Conservation (phyloP, 2,888 invertebrate genomes). For the Copidosoma aretas region DNA sequence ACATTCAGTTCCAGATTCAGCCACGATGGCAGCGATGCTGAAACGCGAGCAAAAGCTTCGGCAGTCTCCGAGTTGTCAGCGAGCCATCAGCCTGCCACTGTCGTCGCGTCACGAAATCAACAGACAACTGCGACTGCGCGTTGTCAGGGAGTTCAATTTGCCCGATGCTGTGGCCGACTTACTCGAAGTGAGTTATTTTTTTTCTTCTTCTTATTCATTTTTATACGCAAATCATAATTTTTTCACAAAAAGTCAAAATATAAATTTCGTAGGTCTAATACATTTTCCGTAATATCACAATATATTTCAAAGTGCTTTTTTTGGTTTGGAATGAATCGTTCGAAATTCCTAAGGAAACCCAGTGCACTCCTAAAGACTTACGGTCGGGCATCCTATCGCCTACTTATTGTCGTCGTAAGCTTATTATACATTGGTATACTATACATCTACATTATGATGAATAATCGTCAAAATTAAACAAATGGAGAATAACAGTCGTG, state of each 20-base stretch:
- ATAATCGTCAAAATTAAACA: too few species aligned
- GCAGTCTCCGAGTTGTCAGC: conserved; percentile 78
- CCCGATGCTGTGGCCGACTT: conserved; percentile 88
- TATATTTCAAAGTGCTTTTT: conserved; percentile 8
- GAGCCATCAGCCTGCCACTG: conserved; percentile 78
- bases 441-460: too few species aligned
- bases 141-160: conserved; percentile 91
- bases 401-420: too few species aligned
- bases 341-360: not conserved
- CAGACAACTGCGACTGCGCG: conserved; percentile 78
- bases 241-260: not conserved
- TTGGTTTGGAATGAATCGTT: conserved; percentile 24
- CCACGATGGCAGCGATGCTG: conserved; percentile 79
- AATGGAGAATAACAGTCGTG: too few species aligned
- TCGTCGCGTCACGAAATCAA: conserved; percentile 80
- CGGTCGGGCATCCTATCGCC: too few species aligned
- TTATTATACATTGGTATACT: too few species aligned
- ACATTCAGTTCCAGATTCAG: conserved; percentile 74
- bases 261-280: too few species aligned
- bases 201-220: not conserved
- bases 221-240: not conserved
- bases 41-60: conserved; percentile 85
- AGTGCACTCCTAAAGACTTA: too few species aligned
- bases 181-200: conserved; percentile 65
- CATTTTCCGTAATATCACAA: conserved; percentile 24